Conservation (phyloP, 2,888 invertebrate genomes). For the Drosophila sordidula region DNA sequence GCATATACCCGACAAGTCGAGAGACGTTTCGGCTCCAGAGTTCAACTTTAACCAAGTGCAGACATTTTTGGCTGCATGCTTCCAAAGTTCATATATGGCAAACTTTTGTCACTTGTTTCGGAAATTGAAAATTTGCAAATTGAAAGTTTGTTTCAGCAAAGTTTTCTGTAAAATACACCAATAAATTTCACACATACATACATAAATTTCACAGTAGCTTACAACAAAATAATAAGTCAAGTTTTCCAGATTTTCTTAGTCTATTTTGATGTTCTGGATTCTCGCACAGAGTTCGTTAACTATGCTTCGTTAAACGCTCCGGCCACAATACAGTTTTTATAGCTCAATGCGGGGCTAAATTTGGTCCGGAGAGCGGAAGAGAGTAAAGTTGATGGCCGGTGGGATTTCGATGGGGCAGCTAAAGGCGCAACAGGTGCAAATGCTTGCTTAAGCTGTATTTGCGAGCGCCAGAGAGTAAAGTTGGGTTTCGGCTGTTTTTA, state of each 20-base stretch:
- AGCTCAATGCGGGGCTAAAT: constrained; percentile 15
- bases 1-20: neutral
- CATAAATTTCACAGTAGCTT: neutral
- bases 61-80: constrained; percentile 18
- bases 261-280: neutral
- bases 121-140: constrained; percentile 48
- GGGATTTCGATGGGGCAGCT: neutral
- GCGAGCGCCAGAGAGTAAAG: too few relatives aligned
- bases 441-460: too few relatives aligned
- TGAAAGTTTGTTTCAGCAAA: constrained; percentile 41
- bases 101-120: constrained; percentile 36
- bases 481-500: too few relatives aligned
- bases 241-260: constrained; percentile 16
- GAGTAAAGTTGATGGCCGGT: neutral
- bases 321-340: constrained; percentile 27
- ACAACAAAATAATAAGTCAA: constrained; percentile 6
- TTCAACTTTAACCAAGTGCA: constrained; percentile 16
- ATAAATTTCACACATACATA: constrained; percentile 10
- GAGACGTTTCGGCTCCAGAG: constrained; percentile 14
- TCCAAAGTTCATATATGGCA: constrained; percentile 22
- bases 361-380: neutral
- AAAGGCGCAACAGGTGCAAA: constrained; percentile 1
- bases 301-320: constrained; percentile 2
- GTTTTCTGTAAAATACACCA: constrained; percentile 13
- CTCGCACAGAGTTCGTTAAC: constrained; percentile 10